These are phyloP conservation scores for Aphelinus certus DNA, from an alignment of 1,140 invertebrate genomes.

Conservation along the genomic window DNA sequence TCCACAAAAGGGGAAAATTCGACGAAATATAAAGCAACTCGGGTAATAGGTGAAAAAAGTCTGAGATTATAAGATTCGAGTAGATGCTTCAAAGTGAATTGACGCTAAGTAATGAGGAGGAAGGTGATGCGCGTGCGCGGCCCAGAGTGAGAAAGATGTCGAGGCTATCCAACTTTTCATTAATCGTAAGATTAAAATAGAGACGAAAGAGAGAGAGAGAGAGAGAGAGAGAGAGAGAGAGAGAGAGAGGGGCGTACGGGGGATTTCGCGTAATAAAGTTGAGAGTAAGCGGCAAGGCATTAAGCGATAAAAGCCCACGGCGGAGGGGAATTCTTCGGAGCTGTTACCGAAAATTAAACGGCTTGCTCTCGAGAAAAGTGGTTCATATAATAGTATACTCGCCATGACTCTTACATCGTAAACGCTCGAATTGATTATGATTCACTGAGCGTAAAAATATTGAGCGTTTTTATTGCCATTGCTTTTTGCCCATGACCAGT, in stretches of 20 bases:
- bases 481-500: background rate
- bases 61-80: slow-evolving; percentile 33
- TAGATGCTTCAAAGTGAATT: slow-evolving; percentile 40
- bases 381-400: too few relatives aligned
- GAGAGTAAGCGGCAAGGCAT: slow-evolving; percentile 28
- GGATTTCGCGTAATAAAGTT: slow-evolving; percentile 34
- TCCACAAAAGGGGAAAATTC: slow-evolving; percentile 16
- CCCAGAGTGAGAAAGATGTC: slow-evolving; percentile 30
- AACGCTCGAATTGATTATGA: slow-evolving; percentile 22
- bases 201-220: background rate
- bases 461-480: background rate
- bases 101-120: slow-evolving; percentile 39
- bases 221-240: background rate
- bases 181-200: slow-evolving; percentile 36
- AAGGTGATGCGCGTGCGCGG: background rate
- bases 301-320: slow-evolving; percentile 29
- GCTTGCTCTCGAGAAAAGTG: background rate
- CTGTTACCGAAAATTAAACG: slow-evolving; percentile 36
- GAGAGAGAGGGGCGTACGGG: slow-evolving; percentile 2
- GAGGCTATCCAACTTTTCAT: slow-evolving; percentile 31
- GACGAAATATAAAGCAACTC: slow-evolving; percentile 11
- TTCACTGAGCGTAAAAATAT: slow-evolving; percentile 8
- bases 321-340: slow-evolving; percentile 21
- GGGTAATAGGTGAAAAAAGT: slow-evolving; percentile 12
- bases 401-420: background rate